These are phyloP conservation scores for Drosophila ercepeae DNA, from an alignment of 1,140 invertebrate species.

Conservation along the genomic window DNA sequence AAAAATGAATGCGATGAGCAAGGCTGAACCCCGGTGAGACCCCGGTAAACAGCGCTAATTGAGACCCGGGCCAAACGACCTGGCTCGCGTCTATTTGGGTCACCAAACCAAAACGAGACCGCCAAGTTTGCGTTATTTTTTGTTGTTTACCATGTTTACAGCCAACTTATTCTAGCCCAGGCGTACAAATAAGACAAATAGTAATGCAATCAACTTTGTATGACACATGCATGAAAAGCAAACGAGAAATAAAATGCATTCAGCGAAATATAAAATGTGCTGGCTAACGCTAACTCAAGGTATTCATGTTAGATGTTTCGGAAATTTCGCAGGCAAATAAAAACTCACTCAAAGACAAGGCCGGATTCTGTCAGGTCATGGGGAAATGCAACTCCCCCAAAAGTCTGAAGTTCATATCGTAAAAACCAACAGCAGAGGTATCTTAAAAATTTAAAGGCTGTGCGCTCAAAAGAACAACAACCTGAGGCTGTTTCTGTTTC, in stretches of 20 bases:
- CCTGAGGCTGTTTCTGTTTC: constrained; percentile 24
- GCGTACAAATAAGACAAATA: constrained; percentile 47
- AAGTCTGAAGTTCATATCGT: constrained; percentile 22
- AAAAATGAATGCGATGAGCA: constrained; percentile 58
- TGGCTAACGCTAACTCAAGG: too few species aligned
- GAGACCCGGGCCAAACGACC: constrained; percentile 29
- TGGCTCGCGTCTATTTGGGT: constrained; percentile 55
- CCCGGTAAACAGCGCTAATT: constrained; percentile 59
- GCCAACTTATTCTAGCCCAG: constrained; percentile 47
- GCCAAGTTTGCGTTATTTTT: constrained; percentile 59
- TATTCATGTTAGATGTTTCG: background rate
- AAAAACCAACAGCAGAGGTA: constrained; percentile 44
- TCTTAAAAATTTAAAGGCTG: constrained; percentile 71
- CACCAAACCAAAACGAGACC: constrained; percentile 66
- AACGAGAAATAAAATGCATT: background rate
- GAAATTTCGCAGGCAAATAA: constrained; percentile 15
- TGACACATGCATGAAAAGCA: constrained; percentile 39
- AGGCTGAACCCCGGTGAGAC: constrained; percentile 53
- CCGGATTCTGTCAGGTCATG: constrained; percentile 2
- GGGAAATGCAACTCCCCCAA: constrained; percentile 15
- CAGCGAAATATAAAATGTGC: background rate
- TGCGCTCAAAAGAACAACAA: constrained; percentile 51
- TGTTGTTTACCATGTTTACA: constrained; percentile 25
- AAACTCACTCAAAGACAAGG: constrained; percentile 5
- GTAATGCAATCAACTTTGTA: constrained; percentile 55